Evolutionary conservation across 2,888 invertebrate species (phyloP).

Genomic region (Drosophila borborema): DNA sequence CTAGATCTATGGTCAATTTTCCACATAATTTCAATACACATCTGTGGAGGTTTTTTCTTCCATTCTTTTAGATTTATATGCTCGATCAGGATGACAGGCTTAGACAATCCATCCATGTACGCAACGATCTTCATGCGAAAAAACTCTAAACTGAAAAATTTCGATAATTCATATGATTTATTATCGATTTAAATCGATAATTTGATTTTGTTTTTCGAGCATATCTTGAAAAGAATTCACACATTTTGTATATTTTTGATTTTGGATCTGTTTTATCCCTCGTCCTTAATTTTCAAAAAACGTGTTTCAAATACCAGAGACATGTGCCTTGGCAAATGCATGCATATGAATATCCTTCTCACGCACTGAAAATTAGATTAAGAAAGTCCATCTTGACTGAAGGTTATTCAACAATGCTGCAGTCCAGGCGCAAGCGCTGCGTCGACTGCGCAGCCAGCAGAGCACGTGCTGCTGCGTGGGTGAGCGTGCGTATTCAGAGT

Average conservation of each 20-base stretch:
- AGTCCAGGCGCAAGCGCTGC: not conserved
- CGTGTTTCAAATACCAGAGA: not conserved
- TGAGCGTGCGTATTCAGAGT: not conserved
- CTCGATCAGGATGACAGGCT: not conserved
- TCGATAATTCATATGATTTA: too few species aligned
- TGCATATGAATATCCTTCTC: not conserved
- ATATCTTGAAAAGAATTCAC: not conserved
- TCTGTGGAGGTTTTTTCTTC: too few species aligned
- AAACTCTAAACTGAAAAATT: not conserved
- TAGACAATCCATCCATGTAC: not conserved
- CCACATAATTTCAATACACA: too few species aligned
- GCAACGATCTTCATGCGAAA: not conserved
- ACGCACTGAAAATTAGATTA: conserved; percentile 4
- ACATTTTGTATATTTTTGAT: not conserved
- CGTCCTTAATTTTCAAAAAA: not conserved
- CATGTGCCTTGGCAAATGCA: not conserved
- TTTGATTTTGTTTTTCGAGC: not conserved
- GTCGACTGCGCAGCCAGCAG: not conserved
- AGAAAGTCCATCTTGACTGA: not conserved
- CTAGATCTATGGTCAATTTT: too few species aligned
- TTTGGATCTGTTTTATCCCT: not conserved
- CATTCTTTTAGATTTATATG: not conserved
- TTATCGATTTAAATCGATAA: not conserved
- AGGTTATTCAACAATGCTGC: not conserved
- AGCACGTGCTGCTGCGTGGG: not conserved